phyloP scores from a whole-genome alignment of 2,113 vertebrate species.

The Ailuropoda melanoleuca region DNA sequence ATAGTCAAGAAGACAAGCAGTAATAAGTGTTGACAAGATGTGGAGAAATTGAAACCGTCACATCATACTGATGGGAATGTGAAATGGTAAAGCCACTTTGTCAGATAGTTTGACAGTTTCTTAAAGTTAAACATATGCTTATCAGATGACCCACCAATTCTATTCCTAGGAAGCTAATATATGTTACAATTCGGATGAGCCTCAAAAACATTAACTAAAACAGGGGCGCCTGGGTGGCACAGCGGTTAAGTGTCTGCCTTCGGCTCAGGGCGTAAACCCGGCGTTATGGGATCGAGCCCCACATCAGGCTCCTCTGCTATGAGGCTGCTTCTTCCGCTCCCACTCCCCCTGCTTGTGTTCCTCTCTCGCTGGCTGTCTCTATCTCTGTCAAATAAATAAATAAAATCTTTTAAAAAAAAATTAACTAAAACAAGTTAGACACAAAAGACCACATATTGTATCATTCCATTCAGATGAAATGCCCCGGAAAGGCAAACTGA shows the following conservation, averaged over 20 bases:
- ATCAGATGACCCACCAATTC: not conserved
- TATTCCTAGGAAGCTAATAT: not conserved
- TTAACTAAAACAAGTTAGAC: not conserved
- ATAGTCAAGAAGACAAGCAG: not conserved
- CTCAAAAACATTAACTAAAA: not conserved
- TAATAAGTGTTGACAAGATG: not conserved
- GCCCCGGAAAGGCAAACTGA: not conserved
- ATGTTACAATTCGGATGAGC: not conserved
- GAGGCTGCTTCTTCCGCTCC: too few relatives aligned
- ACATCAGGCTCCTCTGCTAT: too few relatives aligned
- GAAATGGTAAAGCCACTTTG: not conserved
- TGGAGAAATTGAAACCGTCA: not conserved
- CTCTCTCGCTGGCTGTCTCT: too few relatives aligned
- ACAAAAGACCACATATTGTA: not conserved
- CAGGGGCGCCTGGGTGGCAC: too few relatives aligned
- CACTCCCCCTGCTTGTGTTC: too few relatives aligned
- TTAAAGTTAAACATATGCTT: not conserved
- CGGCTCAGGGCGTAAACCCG: too few relatives aligned
- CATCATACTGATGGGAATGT: not conserved
- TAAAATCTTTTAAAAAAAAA: too few relatives aligned
- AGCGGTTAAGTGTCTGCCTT: too few relatives aligned
- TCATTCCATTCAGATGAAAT: not conserved
- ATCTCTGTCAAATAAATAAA: too few relatives aligned
- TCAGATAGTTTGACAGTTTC: not conserved
- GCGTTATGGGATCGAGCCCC: too few relatives aligned